Base-by-base conservation (phyloP, 2,113 vertebrate species). In the Pseudopodoces humilis region DNA sequence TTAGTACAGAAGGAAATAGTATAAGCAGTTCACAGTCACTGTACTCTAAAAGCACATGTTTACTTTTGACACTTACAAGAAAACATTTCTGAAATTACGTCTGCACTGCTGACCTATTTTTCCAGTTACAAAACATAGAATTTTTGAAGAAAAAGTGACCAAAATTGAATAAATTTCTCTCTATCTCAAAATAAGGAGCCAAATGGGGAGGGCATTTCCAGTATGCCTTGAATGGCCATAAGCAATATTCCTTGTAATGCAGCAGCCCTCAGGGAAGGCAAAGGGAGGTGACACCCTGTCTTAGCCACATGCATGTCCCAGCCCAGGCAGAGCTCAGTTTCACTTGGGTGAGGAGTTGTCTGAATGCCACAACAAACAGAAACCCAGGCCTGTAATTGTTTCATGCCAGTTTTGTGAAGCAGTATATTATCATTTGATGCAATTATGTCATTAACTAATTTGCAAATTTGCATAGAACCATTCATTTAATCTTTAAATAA, bases 401-500 rank as follows among this genome's bases (percentile, higher is more conserved):
- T 83, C 49, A 31, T 89, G 63, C 87, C 74, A 81, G 85, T 50
- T 93, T 92, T 91, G 78, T 70, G 44, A 41, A 80, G 68, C 82
- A 90, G 22, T n/a, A 59, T 74, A 71, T 88, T 89, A 82, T 91
- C 76, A 95, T 93, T 92, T 90, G 50, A 91, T 94, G 68, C 65
- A 96, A 94, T 96, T 95, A 95, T 92, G 84, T 90, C 55, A 93
- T 92, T 96, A 91, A 80, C 68, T 85, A 94, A 96, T 86, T 81
- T 86, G 27, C 39, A 91, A 88, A 94, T 96, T 93, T 93, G 69
- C 62, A 71, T 68, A 86, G 88, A 96, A 86, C 86, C 72, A 79
- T 92, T 92, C 68, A 96, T 96, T 96, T 95, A 74, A 76, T 94
- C 90, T 93, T 96, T 72, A 94, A 93, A 95, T 95, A 94, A 94